A percentile compares a stretch with the other conserved stretches of the same genome.
These are phyloP conservation scores for Xanthia icteritia DNA, from an alignment of 2,888 invertebrate genomes.

Conservation along the genomic window DNA sequence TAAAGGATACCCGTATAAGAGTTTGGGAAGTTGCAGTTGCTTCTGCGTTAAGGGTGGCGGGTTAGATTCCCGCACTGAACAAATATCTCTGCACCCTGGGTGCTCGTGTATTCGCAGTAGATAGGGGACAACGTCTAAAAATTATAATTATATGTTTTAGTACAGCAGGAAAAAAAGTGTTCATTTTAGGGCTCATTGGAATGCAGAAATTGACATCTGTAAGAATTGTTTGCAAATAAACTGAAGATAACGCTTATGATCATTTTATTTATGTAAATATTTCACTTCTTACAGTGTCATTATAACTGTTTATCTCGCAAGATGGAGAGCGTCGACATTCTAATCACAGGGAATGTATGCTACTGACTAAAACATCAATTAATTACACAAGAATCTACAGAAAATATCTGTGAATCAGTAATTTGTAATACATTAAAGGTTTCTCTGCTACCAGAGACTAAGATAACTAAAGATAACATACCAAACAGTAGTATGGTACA, in stretches of 20 bases:
- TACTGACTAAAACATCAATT: conserved; percentile 49
- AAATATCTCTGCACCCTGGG: not conserved
- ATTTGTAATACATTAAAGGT: conserved; percentile 61
- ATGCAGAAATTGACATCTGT: not conserved
- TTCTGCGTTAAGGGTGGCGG: not conserved
- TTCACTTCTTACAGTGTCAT: not conserved
- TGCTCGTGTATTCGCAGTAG: not conserved
- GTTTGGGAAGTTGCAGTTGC: not conserved
- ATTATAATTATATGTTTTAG: too few relatives aligned
- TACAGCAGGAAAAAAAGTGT: not conserved
- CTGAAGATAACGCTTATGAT: not conserved
- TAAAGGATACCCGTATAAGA: not conserved
- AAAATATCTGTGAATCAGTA: conserved; percentile 52
- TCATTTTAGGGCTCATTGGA: too few relatives aligned
- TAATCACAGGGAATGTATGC: conserved; percentile 51
- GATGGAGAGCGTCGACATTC: conserved; percentile 39
- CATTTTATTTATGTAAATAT: not conserved
- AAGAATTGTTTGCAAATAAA: too few relatives aligned
- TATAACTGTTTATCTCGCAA: conserved; percentile 38
- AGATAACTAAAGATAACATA: conserved; percentile 56
- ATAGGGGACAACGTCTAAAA: too few relatives aligned
- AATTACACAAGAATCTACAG: conserved; percentile 46
- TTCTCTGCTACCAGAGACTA: conserved; percentile 34
- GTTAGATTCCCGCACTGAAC: not conserved
- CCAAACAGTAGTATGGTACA: conserved; percentile 37